Evolutionary conservation across 2,113 vertebrate genomes (phyloP).

Genomic region (Rutilus rutilus): DNA sequence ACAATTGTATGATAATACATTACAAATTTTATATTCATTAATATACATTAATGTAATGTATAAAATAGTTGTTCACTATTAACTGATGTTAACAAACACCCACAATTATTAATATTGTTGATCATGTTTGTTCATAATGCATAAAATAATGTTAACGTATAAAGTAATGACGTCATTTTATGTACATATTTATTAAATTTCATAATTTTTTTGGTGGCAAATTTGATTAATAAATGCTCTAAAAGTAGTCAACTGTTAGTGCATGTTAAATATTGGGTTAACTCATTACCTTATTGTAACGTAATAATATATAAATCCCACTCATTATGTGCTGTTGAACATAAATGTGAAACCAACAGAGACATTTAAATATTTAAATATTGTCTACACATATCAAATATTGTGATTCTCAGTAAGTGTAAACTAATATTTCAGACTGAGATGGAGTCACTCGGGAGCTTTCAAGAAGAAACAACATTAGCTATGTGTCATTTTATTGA

Average conservation of each 20-base stretch:
- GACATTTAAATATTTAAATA: not conserved
- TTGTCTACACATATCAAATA: not conserved
- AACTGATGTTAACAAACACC: not conserved
- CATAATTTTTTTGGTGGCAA: no score
- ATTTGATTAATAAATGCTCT: not conserved
- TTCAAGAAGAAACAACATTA: not conserved
- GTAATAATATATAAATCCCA: not conserved
- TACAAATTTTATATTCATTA: no score
- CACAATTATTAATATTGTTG: not conserved
- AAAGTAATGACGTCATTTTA: not conserved
- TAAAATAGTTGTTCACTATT: not conserved
- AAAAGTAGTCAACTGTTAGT: not conserved
- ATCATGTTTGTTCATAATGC: not conserved
- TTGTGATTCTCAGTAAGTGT: constrained; percentile 5
- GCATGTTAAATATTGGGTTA: not conserved
- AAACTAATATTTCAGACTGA: constrained; percentile 1
- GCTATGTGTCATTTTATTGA: constrained; percentile 21
- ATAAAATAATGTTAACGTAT: not conserved
- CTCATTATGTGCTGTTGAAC: not conserved
- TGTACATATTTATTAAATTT: not conserved
- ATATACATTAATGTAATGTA: no score
- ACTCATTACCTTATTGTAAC: not conserved
- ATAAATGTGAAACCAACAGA: not conserved
- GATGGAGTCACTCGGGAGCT: constrained; percentile 15
- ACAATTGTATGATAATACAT: no score